Percentiles rank a stretch among this genome's conserved stretches.
Evolutionary conservation across 2,888 invertebrate species (phyloP).

Genomic region (Meloe dianella): DNA sequence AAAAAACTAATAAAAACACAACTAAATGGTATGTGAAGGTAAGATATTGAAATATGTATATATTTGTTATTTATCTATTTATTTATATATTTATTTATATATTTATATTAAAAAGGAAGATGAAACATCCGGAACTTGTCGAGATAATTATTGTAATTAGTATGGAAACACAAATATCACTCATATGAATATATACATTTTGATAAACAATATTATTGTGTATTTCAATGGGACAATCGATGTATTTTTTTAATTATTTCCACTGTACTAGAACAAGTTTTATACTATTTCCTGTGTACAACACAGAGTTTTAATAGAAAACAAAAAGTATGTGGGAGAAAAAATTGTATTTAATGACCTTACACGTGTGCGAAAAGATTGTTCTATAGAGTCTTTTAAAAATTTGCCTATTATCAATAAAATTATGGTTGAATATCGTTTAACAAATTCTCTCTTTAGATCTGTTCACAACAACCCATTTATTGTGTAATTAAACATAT

Average conservation of each 20-base stretch:
- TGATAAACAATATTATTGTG: background rate
- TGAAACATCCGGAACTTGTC: slow-evolving; percentile 2
- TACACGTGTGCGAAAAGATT: background rate
- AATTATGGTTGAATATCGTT: no score
- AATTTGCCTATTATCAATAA: no score
- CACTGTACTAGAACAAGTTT: slow-evolving; percentile 5
- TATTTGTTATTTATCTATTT: no score
- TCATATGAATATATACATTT: background rate
- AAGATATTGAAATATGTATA: slow-evolving; percentile 54
- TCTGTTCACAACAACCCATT: background rate
- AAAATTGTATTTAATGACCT: background rate
- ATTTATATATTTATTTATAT: no score
- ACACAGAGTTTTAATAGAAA: background rate
- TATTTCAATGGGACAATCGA: background rate
- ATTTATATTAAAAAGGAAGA: slow-evolving; percentile 4
- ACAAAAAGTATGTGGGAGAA: background rate
- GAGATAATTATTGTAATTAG: background rate
- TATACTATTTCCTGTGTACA: background rate
- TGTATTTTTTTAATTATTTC: background rate
- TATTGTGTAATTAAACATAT: background rate
- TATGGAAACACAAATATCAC: background rate
- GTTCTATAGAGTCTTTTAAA: no score
- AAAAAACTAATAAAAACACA: slow-evolving; percentile 60
- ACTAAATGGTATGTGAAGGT: slow-evolving; percentile 78
- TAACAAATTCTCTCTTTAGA: background rate